Percentiles rank a stretch among this genome's conserved stretches.
phyloP scores from a whole-genome alignment of 2,113 vertebrate genomes.

The Emydocephalus ijimae region DNA sequence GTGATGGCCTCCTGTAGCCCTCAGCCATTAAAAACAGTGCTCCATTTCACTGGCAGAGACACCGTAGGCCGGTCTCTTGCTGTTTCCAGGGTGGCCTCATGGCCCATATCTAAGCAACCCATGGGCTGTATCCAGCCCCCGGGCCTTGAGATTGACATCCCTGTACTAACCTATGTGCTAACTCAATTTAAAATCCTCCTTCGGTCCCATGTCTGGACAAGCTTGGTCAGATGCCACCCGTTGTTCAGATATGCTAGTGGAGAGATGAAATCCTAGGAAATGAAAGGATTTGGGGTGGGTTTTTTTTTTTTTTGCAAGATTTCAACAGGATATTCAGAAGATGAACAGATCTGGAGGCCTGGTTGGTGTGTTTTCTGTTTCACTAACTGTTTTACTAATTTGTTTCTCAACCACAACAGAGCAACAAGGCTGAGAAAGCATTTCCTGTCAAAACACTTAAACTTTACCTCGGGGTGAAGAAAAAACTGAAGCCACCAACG shows the following conservation, averaged over 20 bases:
- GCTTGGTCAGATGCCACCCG: background rate
- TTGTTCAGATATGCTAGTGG: background rate
- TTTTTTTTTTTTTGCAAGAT: background rate
- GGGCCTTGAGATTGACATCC: no score
- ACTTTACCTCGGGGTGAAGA: constrained; percentile 90
- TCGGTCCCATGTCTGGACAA: background rate
- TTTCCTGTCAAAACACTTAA: constrained; percentile 79
- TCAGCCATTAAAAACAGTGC: no score
- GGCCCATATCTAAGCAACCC: no score
- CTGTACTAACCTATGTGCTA: no score
- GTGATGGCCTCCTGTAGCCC: no score
- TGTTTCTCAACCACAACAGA: constrained; percentile 71
- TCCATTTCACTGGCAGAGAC: no score
- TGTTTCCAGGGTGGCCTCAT: no score
- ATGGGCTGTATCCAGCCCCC: no score
- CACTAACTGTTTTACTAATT: constrained; percentile 2
- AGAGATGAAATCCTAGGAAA: background rate
- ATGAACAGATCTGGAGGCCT: background rate
- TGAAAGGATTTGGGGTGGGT: accelerated
- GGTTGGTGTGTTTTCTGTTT: constrained; percentile 2
- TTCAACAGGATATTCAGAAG: background rate
- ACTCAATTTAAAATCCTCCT: no score
- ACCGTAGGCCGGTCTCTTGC: no score
- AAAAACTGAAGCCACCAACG: constrained; percentile 87
- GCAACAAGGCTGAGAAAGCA: constrained; percentile 83